Percentiles rank a stretch among this genome's conserved stretches.
Evolutionary conservation across 2,797 vertebrate species (phyloP).

Genomic region (Cossypha niveicapilla): DNA sequence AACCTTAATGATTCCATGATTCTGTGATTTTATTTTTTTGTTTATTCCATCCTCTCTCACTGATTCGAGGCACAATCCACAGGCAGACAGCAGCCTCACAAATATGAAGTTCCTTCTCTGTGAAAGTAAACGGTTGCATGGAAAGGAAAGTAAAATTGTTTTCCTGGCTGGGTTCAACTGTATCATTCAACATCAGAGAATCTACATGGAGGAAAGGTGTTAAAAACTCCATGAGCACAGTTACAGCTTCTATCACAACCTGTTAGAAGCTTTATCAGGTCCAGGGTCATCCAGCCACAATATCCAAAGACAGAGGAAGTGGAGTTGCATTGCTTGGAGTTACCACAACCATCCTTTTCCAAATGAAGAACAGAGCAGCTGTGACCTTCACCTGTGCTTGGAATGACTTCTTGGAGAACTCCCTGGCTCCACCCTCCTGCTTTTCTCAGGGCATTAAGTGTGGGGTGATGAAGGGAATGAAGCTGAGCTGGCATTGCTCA

Average conservation of each 20-base stretch:
- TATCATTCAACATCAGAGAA: neutral
- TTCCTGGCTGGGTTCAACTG: neutral
- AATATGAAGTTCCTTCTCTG: neutral
- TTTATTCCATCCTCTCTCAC: neutral
- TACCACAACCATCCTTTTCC: neutral
- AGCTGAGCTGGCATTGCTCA: slow-evolving; percentile 2
- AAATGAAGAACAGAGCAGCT: neutral
- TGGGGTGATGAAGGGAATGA: neutral
- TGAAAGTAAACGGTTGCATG: neutral
- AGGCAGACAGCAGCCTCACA: neutral
- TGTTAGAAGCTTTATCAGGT: neutral
- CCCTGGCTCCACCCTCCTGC: neutral
- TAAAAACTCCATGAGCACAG: neutral
- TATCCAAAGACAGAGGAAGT: neutral
- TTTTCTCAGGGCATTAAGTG: neutral
- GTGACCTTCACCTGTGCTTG: neutral
- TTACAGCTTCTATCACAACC: neutral
- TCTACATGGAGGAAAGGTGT: neutral
- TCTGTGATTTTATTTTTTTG: neutral
- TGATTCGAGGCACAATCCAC: neutral
- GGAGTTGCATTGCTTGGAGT: neutral
- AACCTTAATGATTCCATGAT: neutral
- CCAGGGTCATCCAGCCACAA: neutral
- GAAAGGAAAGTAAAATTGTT: neutral
- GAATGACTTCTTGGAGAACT: neutral